phyloP scores from a whole-genome alignment of 2,888 invertebrate genomes.

The Melipona beecheii region DNA sequence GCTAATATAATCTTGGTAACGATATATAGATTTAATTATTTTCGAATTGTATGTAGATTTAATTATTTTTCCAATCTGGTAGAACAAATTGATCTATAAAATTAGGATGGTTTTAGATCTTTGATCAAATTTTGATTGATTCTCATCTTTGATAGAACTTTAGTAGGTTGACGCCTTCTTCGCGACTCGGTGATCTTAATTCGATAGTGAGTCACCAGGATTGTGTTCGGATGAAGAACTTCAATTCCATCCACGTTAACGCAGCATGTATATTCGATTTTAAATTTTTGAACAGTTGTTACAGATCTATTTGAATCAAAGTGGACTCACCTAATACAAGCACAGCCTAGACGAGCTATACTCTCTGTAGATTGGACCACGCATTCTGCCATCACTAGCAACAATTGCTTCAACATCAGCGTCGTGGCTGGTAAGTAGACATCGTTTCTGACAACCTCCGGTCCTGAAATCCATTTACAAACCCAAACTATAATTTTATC shows the following conservation, averaged over 20 bases:
- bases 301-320: not conserved
- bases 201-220: conserved; percentile 34
- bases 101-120: not conserved
- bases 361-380: conserved; percentile 95
- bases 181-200: conserved; percentile 45
- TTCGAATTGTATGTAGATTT: too few species aligned
- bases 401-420: conserved; percentile 93
- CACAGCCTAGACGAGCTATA: conserved; percentile 95
- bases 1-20: not conserved
- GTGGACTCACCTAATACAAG: conserved; percentile 89
- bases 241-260: not conserved
- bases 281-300: not conserved
- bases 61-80: not conserved
- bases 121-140: not conserved
- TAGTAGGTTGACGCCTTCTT: conserved; percentile 10
- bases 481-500: not conserved
- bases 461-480: conserved; percentile 72
- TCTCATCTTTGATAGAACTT: not conserved
- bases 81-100: not conserved
- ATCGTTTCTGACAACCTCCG: conserved; percentile 77
- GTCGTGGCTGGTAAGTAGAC: conserved; percentile 85
- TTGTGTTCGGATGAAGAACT: not conserved
- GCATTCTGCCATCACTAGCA: conserved; percentile 95
- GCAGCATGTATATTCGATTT: not conserved
- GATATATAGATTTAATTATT: not conserved